Base-by-base conservation (phyloP, 2,797 vertebrate genomes). In the Cossypha caffra region DNA sequence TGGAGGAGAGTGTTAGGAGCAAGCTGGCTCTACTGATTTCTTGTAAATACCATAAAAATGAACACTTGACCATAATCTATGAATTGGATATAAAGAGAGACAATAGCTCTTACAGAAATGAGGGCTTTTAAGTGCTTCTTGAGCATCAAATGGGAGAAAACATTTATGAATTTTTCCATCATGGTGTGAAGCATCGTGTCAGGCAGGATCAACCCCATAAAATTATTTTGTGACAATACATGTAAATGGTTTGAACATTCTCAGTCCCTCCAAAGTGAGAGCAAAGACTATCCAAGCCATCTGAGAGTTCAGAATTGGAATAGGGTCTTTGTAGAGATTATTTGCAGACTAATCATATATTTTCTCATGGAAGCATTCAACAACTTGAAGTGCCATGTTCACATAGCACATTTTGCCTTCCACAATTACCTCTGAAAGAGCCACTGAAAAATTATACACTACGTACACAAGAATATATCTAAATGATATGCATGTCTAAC, bases 21-120 rank as follows among this genome's bases (percentile, higher is more conserved):
- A 88, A 94, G 66, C 82, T 90, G 68, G 76, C 66, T 92, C 59
- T 26, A 24, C 83, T 66, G 43, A 91, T 84, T 95, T 81, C 89
- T 93, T 91, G 87, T 95, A 94, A 94, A 96, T 66, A 94, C 62
- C 89, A 73, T 84, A 94, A 94, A 94, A 96, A 94, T 62, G 88
- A 95, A 63, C 78, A 82, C 90, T 95, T 93, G 75, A 88, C 93
- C 85, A 82, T 94, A 92, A 91, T 87, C 93, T 61, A 69, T n/a
- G 74, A 85, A 74, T 85, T 63, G 73, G 72, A 86, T 74, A 88
- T 59, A 82, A 76, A 90, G 48, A 87, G 11, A 91, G 23, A 89
- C 96, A 95, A 95, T 81, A 90, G 78, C 74, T 94, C 85, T 66
- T 91, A 91, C 59, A 87, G 90, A 79, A 94, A 92, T 61, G 45